phyloP scores from a whole-genome alignment of 2,797 vertebrate genomes.

The Sebastes matsubarae region DNA sequence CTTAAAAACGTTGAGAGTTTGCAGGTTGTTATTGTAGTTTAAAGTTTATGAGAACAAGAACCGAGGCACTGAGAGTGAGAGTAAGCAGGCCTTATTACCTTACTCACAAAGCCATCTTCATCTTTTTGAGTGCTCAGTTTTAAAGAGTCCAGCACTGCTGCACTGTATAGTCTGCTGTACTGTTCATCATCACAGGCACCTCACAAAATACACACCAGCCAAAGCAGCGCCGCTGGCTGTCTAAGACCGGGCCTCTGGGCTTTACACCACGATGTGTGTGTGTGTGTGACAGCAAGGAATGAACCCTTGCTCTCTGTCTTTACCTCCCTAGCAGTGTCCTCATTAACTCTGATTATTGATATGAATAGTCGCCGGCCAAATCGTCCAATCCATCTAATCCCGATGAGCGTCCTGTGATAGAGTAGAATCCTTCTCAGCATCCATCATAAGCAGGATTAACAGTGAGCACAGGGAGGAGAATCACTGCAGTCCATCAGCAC shows the following conservation, averaged over 20 bases:
- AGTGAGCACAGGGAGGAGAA: constrained; percentile 6
- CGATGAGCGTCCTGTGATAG: not conserved
- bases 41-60: constrained; percentile 35
- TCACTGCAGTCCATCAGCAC: constrained; percentile 52
- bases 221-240: constrained; percentile 30
- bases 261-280: constrained; percentile 29
- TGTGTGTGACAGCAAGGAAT: constrained; percentile 39
- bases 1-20: not conserved
- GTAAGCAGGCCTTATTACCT: constrained; percentile 29
- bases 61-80: constrained; percentile 25
- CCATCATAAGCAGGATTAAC: constrained; percentile 14
- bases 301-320: constrained; percentile 3
- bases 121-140: constrained; percentile 44
- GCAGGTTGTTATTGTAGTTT: constrained; percentile 54
- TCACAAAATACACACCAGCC: constrained; percentile 71
- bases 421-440: constrained; percentile 18
- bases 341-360: constrained; percentile 37
- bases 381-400: constrained; percentile 16
- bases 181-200: constrained; percentile 80
- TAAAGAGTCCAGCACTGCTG: constrained; percentile 31
- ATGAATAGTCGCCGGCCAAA: constrained; percentile 17
- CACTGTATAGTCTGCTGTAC: constrained; percentile 55
- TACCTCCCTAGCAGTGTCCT: not conserved
- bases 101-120: constrained; percentile 49
- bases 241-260: constrained; percentile 31